These are phyloP conservation scores for Asarcornis scutulata DNA, from an alignment of 2,113 vertebrate species.

Conservation along the genomic window DNA sequence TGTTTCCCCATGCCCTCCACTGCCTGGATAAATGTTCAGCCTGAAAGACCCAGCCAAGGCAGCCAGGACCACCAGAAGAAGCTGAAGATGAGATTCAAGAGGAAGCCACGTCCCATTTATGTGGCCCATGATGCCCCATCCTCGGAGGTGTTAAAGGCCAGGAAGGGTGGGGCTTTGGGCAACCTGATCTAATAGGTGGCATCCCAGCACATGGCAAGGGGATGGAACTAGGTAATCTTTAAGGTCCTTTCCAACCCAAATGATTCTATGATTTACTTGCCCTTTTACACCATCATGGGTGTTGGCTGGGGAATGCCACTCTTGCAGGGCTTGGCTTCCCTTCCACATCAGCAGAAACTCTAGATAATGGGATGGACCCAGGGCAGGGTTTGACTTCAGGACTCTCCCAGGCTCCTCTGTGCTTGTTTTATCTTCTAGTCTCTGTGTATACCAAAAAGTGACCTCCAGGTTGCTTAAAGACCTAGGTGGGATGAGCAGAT, in stretches of 20 bases:
- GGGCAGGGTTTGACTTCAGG: neutral
- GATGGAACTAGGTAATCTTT: too few species aligned
- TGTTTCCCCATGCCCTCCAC: neutral
- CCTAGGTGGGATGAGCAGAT: neutral
- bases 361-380: neutral
- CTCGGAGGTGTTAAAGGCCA: too few species aligned
- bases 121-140: too few species aligned
- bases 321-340: neutral
- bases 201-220: too few species aligned
- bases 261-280: neutral
- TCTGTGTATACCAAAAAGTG: neutral
- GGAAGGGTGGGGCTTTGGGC: too few species aligned
- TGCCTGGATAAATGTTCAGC: neutral
- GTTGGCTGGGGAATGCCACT: neutral
- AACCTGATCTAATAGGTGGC: too few species aligned
- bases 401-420: accelerated
- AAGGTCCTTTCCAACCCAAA: too few species aligned
- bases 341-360: neutral
- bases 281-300: neutral
- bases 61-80: neutral
- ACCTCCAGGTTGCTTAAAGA: neutral
- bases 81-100: neutral
- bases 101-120: neutral
- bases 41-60: neutral
- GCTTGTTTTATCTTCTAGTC: neutral